Percentiles rank a stretch among this genome's conserved stretches.
phyloP scores from a whole-genome alignment of 2,797 vertebrate species.

The Vespertilio murinus region DNA sequence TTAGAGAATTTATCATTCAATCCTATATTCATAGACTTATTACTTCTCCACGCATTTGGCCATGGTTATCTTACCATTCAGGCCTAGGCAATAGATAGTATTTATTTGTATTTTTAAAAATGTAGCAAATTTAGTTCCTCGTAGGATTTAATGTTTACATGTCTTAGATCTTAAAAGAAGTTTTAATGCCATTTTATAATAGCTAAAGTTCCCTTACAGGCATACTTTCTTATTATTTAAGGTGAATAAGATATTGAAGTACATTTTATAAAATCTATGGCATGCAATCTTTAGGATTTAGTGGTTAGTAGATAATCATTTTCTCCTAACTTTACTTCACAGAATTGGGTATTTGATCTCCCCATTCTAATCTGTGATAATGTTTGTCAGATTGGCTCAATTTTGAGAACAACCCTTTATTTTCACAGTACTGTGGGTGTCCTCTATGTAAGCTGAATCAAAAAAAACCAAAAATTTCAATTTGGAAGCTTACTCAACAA shows the following conservation, averaged over 20 bases:
- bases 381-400: constrained; percentile 66
- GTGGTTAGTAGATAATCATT: constrained; percentile 28
- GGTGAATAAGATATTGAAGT: background rate
- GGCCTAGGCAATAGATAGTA: background rate
- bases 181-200: background rate
- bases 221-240: background rate
- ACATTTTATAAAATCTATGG: constrained; percentile 54
- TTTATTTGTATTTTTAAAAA: constrained; percentile 12
- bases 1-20: background rate
- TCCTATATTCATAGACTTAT: background rate
- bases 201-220: background rate
- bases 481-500: constrained; percentile 67
- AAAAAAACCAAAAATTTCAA: constrained; percentile 58
- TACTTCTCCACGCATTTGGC: background rate
- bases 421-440: constrained; percentile 58
- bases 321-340: constrained; percentile 55
- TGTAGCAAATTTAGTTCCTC: background rate
- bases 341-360: constrained; percentile 41
- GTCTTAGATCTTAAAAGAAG: background rate
- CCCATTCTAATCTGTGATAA: constrained; percentile 54
- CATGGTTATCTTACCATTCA: background rate
- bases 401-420: constrained; percentile 65
- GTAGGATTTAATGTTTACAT: background rate
- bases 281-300: background rate
- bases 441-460: constrained; percentile 50